Percentiles rank a stretch among this genome's conserved stretches.
These are phyloP conservation scores for Microctonus hyperodae DNA, from an alignment of 2,888 invertebrate species.

Conservation along the genomic window DNA sequence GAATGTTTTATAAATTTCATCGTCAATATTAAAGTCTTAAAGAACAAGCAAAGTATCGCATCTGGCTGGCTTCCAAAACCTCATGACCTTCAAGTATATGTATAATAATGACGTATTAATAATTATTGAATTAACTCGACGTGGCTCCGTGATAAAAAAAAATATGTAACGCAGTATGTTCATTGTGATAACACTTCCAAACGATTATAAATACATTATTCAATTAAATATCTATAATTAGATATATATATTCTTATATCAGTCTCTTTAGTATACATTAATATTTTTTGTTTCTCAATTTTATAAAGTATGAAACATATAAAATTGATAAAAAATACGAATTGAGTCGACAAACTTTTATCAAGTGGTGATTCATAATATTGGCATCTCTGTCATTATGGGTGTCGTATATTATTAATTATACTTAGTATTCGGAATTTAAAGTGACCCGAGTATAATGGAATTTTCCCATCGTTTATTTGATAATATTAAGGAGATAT, in stretches of 20 bases:
- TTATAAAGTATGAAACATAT: neutral
- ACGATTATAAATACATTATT: neutral
- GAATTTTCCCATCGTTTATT: neutral
- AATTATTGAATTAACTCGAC: too few relatives aligned
- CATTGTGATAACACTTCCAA: neutral
- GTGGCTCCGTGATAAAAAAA: too few relatives aligned
- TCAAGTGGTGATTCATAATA: conserved; percentile 10
- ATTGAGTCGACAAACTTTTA: neutral
- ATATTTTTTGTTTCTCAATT: too few relatives aligned
- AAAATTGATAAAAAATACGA: too few relatives aligned
- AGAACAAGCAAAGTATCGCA: neutral
- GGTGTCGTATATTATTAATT: neutral
- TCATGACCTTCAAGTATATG: conserved; percentile 12
- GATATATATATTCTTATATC: neutral
- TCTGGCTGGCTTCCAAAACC: conserved; percentile 17
- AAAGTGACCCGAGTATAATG: neutral
- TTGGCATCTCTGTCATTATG: conserved; percentile 10
- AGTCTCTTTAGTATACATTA: neutral
- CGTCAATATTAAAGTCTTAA: neutral
- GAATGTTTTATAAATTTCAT: neutral
- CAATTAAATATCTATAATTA: neutral
- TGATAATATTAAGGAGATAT: too few relatives aligned
- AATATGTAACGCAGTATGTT: too few relatives aligned
- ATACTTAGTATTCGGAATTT: neutral
- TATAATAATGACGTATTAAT: conserved; percentile 17